Conservation (phyloP, 2,888 invertebrate species). For the Emesis furor region DNA sequence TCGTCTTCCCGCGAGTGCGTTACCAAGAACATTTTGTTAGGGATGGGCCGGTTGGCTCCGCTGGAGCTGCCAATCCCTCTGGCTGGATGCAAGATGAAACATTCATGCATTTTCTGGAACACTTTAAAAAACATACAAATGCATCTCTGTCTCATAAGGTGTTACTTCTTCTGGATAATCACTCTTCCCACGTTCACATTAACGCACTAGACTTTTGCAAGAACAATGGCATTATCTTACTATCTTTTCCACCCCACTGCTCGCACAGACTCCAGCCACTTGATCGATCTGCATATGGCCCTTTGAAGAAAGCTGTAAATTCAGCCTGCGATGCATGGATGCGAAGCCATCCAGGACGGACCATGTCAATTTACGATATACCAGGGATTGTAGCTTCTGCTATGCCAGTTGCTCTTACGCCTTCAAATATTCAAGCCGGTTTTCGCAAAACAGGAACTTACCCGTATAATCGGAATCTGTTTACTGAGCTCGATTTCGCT, state of each 20-base stretch:
- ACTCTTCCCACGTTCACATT: constrained; percentile 74
- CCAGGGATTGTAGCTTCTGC: constrained; percentile 70
- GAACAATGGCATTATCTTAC: constrained; percentile 53
- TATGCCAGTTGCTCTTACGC: constrained; percentile 72
- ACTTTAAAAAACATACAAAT: constrained; percentile 69
- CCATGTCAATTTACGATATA: constrained; percentile 76
- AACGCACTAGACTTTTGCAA: constrained; percentile 53
- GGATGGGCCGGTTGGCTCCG: constrained; percentile 65
- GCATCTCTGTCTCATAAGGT: constrained; percentile 59
- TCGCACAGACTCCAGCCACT: constrained; percentile 76
- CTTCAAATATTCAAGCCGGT: constrained; percentile 72
- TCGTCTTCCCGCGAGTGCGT: constrained; percentile 62
- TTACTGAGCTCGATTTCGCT: constrained; percentile 18
- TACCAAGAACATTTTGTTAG: constrained; percentile 69
- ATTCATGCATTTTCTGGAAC: constrained; percentile 72
- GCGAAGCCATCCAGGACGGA: constrained; percentile 75
- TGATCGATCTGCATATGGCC: constrained; percentile 74
- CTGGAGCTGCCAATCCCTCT: constrained; percentile 63
- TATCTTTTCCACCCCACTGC: constrained; percentile 77
- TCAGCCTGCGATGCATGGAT: constrained; percentile 75
- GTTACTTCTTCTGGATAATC: constrained; percentile 75
- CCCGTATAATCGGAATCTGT: constrained; percentile 46
- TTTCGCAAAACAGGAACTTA: constrained; percentile 74
- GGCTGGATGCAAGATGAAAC: constrained; percentile 62
- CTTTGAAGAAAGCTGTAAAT: constrained; percentile 66